These are phyloP conservation scores for Pterocles orientalis DNA, from an alignment of 2,113 vertebrate genomes.

Conservation along the genomic window DNA sequence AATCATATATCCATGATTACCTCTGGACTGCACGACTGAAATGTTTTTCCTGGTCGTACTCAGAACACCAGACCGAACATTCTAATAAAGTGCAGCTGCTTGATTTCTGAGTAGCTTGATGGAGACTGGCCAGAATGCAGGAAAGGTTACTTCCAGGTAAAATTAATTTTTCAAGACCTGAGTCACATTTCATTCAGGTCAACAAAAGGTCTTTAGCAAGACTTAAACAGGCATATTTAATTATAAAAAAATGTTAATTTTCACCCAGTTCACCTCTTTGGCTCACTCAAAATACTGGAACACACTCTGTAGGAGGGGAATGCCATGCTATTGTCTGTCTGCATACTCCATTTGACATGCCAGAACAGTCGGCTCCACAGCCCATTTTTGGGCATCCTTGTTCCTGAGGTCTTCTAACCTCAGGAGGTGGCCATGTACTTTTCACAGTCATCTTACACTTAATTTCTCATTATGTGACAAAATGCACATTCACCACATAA, in stretches of 20 bases:
- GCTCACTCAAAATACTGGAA: background rate
- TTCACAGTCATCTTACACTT: background rate
- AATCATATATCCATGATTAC: background rate
- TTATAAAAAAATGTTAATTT: background rate
- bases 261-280: background rate
- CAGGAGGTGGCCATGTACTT: background rate
- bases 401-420: background rate
- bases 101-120: background rate
- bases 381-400: background rate
- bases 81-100: background rate
- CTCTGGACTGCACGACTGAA: background rate
- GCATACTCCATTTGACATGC: background rate
- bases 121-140: background rate
- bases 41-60: background rate
- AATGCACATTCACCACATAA: background rate
- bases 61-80: background rate
- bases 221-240: background rate
- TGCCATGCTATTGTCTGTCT: background rate
- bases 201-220: background rate
- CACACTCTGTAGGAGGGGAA: background rate
- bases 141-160: background rate
- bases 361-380: background rate
- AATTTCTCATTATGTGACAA: background rate
- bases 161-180: background rate
- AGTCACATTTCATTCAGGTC: background rate